Evolutionary conservation across 1,140 invertebrate species (phyloP).

Genomic region (Drosophila baimaii): DNA sequence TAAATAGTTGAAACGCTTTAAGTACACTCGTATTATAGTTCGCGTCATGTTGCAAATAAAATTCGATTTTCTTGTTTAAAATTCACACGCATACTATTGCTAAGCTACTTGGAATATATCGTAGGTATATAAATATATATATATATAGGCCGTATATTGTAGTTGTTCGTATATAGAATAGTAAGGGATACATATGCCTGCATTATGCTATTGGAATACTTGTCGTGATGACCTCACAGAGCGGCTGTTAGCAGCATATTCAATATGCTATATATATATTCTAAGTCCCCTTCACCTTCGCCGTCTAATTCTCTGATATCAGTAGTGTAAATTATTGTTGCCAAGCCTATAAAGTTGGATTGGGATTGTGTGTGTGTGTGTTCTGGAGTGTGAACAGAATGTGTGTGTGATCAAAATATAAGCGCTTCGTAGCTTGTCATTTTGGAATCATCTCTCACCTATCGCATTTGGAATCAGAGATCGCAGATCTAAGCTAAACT

Average conservation of each 20-base stretch:
- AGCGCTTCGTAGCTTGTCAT: slow-evolving; percentile 61
- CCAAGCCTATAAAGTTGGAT: slow-evolving; percentile 20
- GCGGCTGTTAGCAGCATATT: slow-evolving; percentile 46
- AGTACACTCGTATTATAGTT: slow-evolving; percentile 39
- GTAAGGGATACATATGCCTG: slow-evolving; percentile 43
- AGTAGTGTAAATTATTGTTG: slow-evolving; percentile 43
- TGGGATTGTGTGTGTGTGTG: slow-evolving; percentile 15
- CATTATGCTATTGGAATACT: slow-evolving; percentile 70
- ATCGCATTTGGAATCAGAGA: slow-evolving; percentile 50
- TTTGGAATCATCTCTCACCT: slow-evolving; percentile 8
- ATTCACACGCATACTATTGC: slow-evolving; percentile 49
- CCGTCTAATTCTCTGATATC: slow-evolving; percentile 4
- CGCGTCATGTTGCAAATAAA: slow-evolving; percentile 37
- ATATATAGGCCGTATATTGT: slow-evolving; percentile 36
- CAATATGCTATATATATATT: slow-evolving; percentile 27
- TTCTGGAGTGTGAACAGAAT: slow-evolving; percentile 37
- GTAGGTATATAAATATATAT: slow-evolving; percentile 43
- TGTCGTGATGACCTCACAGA: slow-evolving; percentile 55
- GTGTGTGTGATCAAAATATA: slow-evolving; percentile 11
- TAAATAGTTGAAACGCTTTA: slow-evolving; percentile 43
- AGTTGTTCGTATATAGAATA: slow-evolving; percentile 32
- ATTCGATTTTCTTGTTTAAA: slow-evolving; percentile 48
- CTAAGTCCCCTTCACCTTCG: slow-evolving; percentile 9
- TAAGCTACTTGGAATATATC: slow-evolving; percentile 57
- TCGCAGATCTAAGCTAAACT: slow-evolving; percentile 64